These are phyloP conservation scores for Anabacerthia variegaticeps DNA, from an alignment of 2,797 vertebrate species.

Conservation along the genomic window DNA sequence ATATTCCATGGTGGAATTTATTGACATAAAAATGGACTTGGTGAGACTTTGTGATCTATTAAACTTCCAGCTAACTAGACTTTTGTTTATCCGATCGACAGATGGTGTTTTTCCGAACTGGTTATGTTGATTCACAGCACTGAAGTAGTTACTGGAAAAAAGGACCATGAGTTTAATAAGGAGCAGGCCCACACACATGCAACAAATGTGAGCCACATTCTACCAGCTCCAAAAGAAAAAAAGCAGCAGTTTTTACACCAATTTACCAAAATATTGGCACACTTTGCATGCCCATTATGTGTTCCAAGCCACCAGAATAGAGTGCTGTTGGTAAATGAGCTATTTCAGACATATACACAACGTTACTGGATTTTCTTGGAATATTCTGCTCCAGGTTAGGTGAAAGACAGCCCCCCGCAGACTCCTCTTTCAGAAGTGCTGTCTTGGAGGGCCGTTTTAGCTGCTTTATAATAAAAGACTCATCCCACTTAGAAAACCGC, in stretches of 20 bases:
- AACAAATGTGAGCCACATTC: conserved; percentile 16
- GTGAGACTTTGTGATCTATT: conserved; percentile 61
- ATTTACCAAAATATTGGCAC: conserved; percentile 2
- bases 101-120: conserved; percentile 74
- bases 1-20: conserved; percentile 58
- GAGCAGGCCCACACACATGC: conserved; percentile 6
- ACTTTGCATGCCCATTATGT: neutral
- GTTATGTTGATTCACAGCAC: conserved; percentile 47
- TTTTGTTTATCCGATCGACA: conserved; percentile 73
- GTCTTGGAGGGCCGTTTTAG: neutral
- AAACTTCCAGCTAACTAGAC: conserved; percentile 58
- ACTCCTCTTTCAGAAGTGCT: neutral
- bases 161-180: neutral
- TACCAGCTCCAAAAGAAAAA: conserved; percentile 5
- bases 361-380: neutral
- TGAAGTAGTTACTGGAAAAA: conserved; percentile 60
- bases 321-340: neutral
- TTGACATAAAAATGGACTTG: conserved; percentile 56
- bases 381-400: neutral
- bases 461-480: neutral
- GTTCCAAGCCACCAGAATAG: neutral
- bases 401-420: neutral
- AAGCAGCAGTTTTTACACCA: neutral
- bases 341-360: neutral
- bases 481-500: neutral